phyloP scores from a whole-genome alignment of 2,888 invertebrate species.

The Eilema caniola region DNA sequence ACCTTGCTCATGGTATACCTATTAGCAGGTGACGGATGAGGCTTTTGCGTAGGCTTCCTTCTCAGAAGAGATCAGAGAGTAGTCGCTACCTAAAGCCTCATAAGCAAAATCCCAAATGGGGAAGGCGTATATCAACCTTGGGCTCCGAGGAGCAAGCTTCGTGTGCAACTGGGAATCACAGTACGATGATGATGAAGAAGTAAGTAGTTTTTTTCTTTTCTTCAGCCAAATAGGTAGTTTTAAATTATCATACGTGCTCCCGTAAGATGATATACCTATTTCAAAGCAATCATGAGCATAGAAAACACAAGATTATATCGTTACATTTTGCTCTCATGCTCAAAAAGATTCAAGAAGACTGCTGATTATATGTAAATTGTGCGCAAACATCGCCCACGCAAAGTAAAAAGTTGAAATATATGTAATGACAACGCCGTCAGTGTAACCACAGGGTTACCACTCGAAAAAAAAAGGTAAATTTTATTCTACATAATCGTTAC shows the following conservation, averaged over 20 bases:
- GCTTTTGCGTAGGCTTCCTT: no score
- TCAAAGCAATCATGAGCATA: not conserved
- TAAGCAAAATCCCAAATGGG: no score
- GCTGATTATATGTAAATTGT: slow-evolving; percentile 15
- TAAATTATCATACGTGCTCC: not conserved
- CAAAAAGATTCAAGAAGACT: not conserved
- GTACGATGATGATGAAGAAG: no score
- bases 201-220: not conserved
- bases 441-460: slow-evolving; percentile 23
- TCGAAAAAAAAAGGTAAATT: slow-evolving; percentile 25
- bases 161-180: no score
- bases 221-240: not conserved
- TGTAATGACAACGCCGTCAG: slow-evolving; percentile 12
- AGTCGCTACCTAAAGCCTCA: no score
- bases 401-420: slow-evolving; percentile 7
- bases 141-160: no score
- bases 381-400: slow-evolving; percentile 8
- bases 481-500: slow-evolving; percentile 16
- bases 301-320: slow-evolving; percentile 5
- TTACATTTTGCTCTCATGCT: not conserved
- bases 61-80: no score
- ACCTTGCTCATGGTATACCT: no score
- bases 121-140: no score
- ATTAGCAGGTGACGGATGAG: no score
- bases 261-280: not conserved